phyloP scores from a whole-genome alignment of 1,140 invertebrate species.

The Diachasma alloeum region DNA sequence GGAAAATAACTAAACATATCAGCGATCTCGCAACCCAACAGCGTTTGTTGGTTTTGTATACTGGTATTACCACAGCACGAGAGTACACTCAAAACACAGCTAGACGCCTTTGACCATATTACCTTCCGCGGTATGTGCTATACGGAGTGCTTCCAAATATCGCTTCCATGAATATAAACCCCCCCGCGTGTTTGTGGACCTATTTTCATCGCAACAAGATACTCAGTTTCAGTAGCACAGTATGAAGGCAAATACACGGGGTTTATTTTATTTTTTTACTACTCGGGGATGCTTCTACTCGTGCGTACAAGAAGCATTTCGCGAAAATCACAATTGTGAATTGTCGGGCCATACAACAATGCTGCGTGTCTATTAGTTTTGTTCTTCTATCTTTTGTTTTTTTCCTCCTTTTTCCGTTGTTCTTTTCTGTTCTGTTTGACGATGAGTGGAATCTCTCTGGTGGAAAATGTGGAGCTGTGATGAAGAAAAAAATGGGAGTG shows the following conservation, averaged over 20 bases:
- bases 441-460: neutral
- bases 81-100: neutral
- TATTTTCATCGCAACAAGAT: neutral
- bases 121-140: neutral
- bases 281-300: neutral
- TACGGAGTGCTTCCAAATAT: neutral
- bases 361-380: neutral
- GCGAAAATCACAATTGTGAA: neutral
- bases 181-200: neutral
- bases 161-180: neutral
- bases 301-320: neutral
- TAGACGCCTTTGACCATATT: slow-evolving; percentile 6
- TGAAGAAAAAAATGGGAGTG: neutral
- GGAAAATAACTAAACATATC: neutral
- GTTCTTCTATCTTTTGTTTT: neutral
- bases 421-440: neutral
- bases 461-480: neutral
- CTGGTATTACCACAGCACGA: neutral
- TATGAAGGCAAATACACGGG: neutral
- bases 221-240: neutral
- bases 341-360: neutral
- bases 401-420: neutral
- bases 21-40: neutral
- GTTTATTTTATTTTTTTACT: neutral
- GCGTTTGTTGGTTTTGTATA: neutral